Percentiles rank a stretch among this genome's conserved stretches.
Conservation (phyloP, 2,113 vertebrate genomes). For the Burhinus bistriatus region DNA sequence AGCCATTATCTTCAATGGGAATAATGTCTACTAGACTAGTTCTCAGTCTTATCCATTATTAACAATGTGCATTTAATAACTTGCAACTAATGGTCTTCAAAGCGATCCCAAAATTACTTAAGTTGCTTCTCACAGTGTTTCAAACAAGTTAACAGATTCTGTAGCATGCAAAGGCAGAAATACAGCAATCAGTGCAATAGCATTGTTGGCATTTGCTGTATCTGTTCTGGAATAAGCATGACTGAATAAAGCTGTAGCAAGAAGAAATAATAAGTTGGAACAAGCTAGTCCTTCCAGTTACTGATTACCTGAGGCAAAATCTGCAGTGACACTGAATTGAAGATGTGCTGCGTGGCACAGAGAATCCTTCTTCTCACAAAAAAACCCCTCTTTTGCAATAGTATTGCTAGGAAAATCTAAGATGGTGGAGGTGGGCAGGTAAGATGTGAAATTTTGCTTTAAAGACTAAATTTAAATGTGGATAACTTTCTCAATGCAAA, state of each 20-base stretch:
- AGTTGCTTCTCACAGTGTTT: neutral
- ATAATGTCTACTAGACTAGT: neutral
- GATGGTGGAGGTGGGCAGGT: neutral
- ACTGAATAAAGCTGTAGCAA: neutral
- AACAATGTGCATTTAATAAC: constrained; percentile 33
- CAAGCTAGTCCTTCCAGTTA: neutral
- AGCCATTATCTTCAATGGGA: constrained; percentile 10
- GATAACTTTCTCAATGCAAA: neutral
- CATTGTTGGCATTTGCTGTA: neutral
- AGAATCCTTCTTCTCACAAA: neutral
- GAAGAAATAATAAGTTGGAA: neutral
- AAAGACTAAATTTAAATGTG: neutral
- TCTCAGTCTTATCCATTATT: constrained; percentile 14
- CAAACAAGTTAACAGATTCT: neutral
- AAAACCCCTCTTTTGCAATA: neutral
- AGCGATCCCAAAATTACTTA: neutral
- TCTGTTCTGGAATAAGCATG: neutral
- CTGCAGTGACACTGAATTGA: neutral
- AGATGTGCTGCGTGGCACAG: neutral
- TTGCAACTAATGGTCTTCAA: constrained; percentile 14
- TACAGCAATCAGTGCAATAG: neutral
- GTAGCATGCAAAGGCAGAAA: neutral
- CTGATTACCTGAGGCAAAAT: neutral
- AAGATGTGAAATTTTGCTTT: neutral
- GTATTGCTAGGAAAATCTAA: neutral